Base-by-base conservation (phyloP, 2,888 invertebrate species). In the Parochlus steinenii region DNA sequence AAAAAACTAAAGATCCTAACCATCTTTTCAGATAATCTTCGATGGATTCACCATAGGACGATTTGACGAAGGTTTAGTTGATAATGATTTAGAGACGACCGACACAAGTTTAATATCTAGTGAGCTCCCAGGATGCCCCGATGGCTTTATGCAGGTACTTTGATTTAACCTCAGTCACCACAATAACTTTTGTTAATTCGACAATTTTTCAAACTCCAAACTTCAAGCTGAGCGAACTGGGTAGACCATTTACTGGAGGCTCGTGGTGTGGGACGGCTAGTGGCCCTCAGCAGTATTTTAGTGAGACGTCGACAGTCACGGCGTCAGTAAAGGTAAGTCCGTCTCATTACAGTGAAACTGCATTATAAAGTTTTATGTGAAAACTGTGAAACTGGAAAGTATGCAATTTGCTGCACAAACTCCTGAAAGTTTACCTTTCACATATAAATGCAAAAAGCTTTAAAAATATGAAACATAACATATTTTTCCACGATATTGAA, bases 251-350 rank as follows among this genome's bases (percentile, higher is more conserved):
- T 62, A 83, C 83, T 18, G 86, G 85, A 28, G 86, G 87, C 41
- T 82, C 81, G 14, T 87, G 86, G 86, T 87, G 87, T 57, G 87
- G 86, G 38, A 68, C 74, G 37, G 78, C 82, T 29, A 73, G 75
- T 18, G 80, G 79, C 40, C 73, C 74, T 22, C 81, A 85, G 39
- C 74, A 82, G 36, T 86, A 85, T 60, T 86, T 82, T 64, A 86
- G 85, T 58, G 86, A 85, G 65, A 85, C 85, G 38, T 77, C 81
- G 48, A 86, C 86, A 25, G 82, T 86, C 44, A 87, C 86, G 14
- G 79, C 83, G 7, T 80, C 82, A 34, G 73, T 86, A 28, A 77
- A 80, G 54, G 64, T 85, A 34, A 56, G 52, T 39, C 37, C 39
- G 47, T 52, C 26, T 26, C 26, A 8, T 16, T 28, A 20, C 17